A percentile compares a stretch with the other conserved stretches of the same genome.
These are phyloP conservation scores for Oriolus oriolus DNA, from an alignment of 2,113 vertebrate species.

Conservation along the genomic window DNA sequence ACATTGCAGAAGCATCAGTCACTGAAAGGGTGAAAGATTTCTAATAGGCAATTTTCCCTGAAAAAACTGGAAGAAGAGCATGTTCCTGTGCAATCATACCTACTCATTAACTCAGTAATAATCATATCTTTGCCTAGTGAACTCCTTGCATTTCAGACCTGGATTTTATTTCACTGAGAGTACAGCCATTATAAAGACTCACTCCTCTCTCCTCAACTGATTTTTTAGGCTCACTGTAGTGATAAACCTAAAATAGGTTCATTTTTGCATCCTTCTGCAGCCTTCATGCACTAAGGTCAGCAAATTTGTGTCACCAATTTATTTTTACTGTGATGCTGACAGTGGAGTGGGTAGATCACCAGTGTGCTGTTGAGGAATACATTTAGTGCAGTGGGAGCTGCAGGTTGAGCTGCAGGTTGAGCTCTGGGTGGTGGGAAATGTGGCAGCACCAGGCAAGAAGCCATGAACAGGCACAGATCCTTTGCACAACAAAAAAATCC, in stretches of 20 bases:
- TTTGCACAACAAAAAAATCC: background rate
- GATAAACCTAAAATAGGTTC: background rate
- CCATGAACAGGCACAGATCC: background rate
- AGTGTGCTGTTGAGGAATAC: fast-evolving
- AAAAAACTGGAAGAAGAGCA: background rate
- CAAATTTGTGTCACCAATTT: background rate
- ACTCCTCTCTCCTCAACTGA: background rate
- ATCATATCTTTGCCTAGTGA: background rate
- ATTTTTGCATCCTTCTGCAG: background rate
- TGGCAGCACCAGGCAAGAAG: background rate
- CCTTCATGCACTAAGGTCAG: background rate
- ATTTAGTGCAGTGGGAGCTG: background rate
- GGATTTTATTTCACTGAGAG: background rate
- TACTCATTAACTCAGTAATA: background rate
- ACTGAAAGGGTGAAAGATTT: background rate
- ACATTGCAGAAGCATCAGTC: background rate
- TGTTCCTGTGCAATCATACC: background rate
- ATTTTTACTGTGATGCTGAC: background rate
- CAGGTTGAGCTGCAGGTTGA: background rate
- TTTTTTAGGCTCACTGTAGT: background rate
- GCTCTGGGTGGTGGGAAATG: background rate
- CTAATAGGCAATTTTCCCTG: background rate
- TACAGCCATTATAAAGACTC: background rate
- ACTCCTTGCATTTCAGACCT: background rate
- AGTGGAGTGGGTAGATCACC: background rate